Conservation (phyloP, 2,888 invertebrate genomes). For the Thalpophila matura region DNA sequence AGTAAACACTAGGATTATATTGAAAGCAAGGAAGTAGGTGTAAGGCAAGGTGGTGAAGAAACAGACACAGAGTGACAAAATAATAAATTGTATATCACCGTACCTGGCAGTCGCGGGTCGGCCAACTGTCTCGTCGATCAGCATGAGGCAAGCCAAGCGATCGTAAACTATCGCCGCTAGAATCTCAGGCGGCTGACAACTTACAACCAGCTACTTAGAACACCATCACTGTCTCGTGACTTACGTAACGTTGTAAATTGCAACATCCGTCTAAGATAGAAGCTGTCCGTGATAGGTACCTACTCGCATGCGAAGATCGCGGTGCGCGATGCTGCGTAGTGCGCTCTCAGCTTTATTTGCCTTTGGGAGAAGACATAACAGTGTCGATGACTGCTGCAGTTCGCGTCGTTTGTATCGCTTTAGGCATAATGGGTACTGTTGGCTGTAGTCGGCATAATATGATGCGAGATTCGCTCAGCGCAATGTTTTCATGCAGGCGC, state of each 20-base stretch:
- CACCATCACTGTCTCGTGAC: background rate
- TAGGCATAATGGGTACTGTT: slow-evolving; percentile 17
- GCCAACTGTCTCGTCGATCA: slow-evolving; percentile 69
- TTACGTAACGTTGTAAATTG: slow-evolving; percentile 22
- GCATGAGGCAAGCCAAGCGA: slow-evolving; percentile 85
- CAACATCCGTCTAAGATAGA: slow-evolving; percentile 63
- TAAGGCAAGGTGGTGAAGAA: slow-evolving; percentile 70
- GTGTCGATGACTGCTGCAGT: slow-evolving; percentile 31
- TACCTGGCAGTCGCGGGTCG: slow-evolving; percentile 74
- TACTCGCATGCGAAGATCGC: slow-evolving; percentile 88
- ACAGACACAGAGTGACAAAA: slow-evolving; percentile 73
- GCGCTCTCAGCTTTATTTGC: slow-evolving; percentile 81
- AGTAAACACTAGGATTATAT: slow-evolving; percentile 49
- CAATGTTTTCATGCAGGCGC: slow-evolving; percentile 50
- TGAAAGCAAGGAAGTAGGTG: slow-evolving; percentile 65
- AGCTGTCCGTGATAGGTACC: slow-evolving; percentile 77
- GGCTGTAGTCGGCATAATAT: slow-evolving; percentile 11
- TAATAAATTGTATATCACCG: slow-evolving; percentile 64
- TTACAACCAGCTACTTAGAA: slow-evolving; percentile 10
- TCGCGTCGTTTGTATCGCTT: slow-evolving; percentile 31
- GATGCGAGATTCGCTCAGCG: slow-evolving; percentile 44
- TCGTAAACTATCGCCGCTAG: slow-evolving; percentile 66
- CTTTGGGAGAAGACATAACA: slow-evolving; percentile 81
- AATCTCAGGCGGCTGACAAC: slow-evolving; percentile 60
- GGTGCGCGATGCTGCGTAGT: slow-evolving; percentile 87